Conservation (phyloP, 1,140 invertebrate species). For the Listronotus oregonensis region DNA sequence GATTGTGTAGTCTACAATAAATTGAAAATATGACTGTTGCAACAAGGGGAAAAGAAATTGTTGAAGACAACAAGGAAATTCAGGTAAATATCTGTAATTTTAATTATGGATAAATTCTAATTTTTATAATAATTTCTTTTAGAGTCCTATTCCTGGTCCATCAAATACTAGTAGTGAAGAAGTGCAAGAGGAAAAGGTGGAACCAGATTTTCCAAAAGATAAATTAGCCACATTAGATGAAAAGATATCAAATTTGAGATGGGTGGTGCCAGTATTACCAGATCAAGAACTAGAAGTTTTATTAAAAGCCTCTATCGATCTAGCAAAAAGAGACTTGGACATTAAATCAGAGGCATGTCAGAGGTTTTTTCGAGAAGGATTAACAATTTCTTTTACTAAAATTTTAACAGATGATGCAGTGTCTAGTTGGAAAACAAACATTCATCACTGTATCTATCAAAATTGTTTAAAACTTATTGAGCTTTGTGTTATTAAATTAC, state of each 20-base stretch:
- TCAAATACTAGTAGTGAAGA: constrained; percentile 56
- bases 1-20: constrained; percentile 41
- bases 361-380: constrained; percentile 91
- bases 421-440: constrained; percentile 96
- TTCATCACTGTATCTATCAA: constrained; percentile 92
- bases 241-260: constrained; percentile 92
- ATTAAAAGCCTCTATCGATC: constrained; percentile 85
- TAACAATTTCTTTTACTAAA: constrained; percentile 95
- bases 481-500: constrained; percentile 87
- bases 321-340: constrained; percentile 85
- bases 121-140: constrained; percentile 1
- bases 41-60: constrained; percentile 66
- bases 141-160: constrained; percentile 52
- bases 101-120: not conserved
- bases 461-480: constrained; percentile 92
- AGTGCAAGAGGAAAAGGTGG: constrained; percentile 59
- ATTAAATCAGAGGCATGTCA: constrained; percentile 89
- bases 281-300: constrained; percentile 94
- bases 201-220: constrained; percentile 82
- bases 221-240: constrained; percentile 89
- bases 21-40: constrained; percentile 63
- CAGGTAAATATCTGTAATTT: constrained; percentile 53
- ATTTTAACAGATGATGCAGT: constrained; percentile 98
- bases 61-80: constrained; percentile 63
- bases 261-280: constrained; percentile 96